Evolutionary conservation across 2,888 invertebrate species (phyloP).

Genomic region (Standfussiana lucernea): DNA sequence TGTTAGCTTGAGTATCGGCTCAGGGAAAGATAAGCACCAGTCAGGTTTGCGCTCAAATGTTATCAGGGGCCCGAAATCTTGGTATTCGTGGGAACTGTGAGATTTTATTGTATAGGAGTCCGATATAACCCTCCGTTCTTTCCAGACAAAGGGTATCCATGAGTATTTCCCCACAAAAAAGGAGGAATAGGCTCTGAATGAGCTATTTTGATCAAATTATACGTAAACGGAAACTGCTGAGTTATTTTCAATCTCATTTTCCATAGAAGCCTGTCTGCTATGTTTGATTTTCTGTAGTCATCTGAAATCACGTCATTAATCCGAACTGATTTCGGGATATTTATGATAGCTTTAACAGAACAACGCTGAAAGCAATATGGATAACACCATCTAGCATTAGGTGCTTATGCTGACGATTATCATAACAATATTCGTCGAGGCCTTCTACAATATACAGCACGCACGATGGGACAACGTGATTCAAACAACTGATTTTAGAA

Average conservation of each 20-base stretch:
- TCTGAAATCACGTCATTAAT: not conserved
- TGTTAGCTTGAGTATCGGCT: not conserved
- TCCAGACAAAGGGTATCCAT: not conserved
- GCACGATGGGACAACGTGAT: no score
- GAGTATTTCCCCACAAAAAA: not conserved
- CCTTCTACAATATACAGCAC: not conserved
- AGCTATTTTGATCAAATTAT: not conserved
- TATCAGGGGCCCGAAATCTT: not conserved
- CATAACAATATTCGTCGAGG: not conserved
- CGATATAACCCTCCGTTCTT: not conserved
- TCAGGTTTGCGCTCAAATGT: not conserved
- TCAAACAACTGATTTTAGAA: no score
- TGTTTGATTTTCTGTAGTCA: not conserved
- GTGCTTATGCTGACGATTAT: not conserved
- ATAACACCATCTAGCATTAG: not conserved
- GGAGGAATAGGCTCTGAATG: not conserved
- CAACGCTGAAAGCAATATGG: not conserved
- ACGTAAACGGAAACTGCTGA: no score
- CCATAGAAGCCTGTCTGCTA: not conserved
- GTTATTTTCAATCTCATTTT: not conserved
- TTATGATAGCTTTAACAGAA: not conserved
- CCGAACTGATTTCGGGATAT: conserved; percentile 8
- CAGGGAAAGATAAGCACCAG: not conserved
- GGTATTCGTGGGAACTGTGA: not conserved
- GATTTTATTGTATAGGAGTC: not conserved